Evolutionary conservation across 2,888 invertebrate species (phyloP), one percentile per base, ranked within the genome.

Genomic region (Rhingia campestris): DNA sequence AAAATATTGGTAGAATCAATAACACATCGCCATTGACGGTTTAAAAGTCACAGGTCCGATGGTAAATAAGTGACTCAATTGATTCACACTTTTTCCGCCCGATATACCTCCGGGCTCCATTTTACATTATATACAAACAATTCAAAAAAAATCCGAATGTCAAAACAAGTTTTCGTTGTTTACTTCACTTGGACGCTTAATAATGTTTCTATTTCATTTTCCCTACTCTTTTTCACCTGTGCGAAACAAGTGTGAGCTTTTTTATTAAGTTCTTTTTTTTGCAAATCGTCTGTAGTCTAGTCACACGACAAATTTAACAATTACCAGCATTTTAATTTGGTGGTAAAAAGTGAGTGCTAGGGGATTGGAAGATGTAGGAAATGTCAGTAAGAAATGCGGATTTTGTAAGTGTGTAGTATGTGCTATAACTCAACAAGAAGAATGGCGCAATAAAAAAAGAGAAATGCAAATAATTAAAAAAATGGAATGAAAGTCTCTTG

Each of bases 301-400:
- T 58, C 56, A 69, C 22, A 56, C 37, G 37, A 47, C 47, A 30
- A 45, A 47, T 45, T 58, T 56, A 69, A 69, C 69, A 69, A 56
- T 69, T 69, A 53, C 49, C 49, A 53, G 0, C 41, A 12, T 35
- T 53, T 43, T 33, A 22, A 66, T 53, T 53, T 64, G 4, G 12
- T 22, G 64, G 66, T 4, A 66, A 14, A 30, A 53, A 51, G 9
- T 53, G 4, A 6, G 14, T 49, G 1, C n/a, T 22, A 51, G 37
- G 9, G 9, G 10, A 6, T 54, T 33, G 32, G 14, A 14, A 43
- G 43, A 33, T 7, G 41, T 22, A 47, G 45, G 33, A 45, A 45
- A 59, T 4, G n/a, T 12, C 32, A 22, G 1, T 22, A 22, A 56
- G 37, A 56, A 10, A 67, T 30, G 7, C 7, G 4, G 10, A 9